Conservation (phyloP, 1,140 invertebrate species). For the Artemia franciscana region DNA sequence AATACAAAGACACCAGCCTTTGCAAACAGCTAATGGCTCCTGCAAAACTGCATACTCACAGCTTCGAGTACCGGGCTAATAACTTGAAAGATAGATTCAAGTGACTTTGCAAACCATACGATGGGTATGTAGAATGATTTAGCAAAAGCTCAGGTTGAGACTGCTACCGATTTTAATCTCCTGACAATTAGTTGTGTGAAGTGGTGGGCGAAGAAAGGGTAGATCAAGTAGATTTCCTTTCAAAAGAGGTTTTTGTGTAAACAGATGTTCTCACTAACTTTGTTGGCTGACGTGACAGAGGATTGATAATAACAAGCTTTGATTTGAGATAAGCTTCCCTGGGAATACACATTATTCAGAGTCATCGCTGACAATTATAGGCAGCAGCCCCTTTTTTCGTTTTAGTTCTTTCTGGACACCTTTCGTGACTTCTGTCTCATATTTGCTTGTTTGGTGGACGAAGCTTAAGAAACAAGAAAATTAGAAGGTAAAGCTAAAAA, state of each 20-base stretch:
- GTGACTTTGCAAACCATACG: background rate
- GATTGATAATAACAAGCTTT: background rate
- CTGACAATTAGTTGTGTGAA: background rate
- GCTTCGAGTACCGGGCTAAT: background rate
- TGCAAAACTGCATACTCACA: background rate
- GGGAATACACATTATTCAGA: background rate
- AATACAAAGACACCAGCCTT: background rate
- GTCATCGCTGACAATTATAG: background rate
- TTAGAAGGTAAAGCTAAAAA: no score
- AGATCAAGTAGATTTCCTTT: background rate
- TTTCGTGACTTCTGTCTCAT: no score
- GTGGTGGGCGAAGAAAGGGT: background rate
- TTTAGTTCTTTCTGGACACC: no score
- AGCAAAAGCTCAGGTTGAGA: background rate
- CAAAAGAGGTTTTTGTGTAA: background rate
- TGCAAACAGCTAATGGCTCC: background rate
- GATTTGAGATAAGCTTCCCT: background rate
- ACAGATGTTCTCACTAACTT: background rate
- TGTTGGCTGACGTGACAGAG: background rate
- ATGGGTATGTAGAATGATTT: background rate
- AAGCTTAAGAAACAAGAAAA: no score
- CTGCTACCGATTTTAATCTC: background rate
- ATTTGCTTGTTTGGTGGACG: no score
- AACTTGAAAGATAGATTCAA: background rate
- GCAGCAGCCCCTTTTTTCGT: no score